Percentiles rank a stretch among this genome's conserved stretches.
These are phyloP conservation scores for Stenoptilia bipunctidactyla DNA, from an alignment of 2,888 invertebrate genomes.

Conservation along the genomic window DNA sequence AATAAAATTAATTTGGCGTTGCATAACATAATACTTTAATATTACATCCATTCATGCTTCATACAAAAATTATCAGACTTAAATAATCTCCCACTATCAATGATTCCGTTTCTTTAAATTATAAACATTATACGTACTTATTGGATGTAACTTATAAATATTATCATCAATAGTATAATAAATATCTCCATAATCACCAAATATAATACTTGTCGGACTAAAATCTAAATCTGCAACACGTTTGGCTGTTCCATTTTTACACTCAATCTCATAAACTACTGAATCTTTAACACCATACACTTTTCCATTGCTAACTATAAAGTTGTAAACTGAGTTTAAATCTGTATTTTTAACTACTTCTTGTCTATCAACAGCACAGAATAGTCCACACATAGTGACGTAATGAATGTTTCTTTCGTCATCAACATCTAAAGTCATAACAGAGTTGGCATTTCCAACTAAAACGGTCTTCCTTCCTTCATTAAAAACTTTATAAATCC, in stretches of 20 bases:
- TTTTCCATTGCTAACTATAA: conserved; percentile 15
- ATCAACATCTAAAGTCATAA: conserved; percentile 52
- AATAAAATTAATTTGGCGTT: no score
- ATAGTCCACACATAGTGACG: conserved; percentile 51
- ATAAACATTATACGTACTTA: conserved; percentile 44
- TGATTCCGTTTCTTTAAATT: conserved; percentile 20
- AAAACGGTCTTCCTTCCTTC: conserved; percentile 28
- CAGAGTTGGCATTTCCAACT: conserved; percentile 35
- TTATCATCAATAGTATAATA: conserved; percentile 39
- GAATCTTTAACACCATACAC: conserved; percentile 38
- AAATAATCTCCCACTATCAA: no score
- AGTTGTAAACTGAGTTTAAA: conserved; percentile 9
- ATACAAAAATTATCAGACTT: no score
- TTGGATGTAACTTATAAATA: conserved; percentile 45
- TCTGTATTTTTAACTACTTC: conserved; percentile 39
- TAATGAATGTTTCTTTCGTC: conserved; percentile 41
- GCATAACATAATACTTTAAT: no score
- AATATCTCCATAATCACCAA: conserved; percentile 56
- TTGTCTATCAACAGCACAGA: conserved; percentile 32
- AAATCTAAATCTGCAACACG: conserved; percentile 37
- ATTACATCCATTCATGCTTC: no score
- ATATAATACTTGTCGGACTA: conserved; percentile 38
- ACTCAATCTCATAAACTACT: conserved; percentile 42
- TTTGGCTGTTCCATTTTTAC: conserved; percentile 43
- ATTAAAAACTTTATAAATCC: conserved; percentile 45